These are phyloP conservation scores for Dorcus hopei DNA, from an alignment of 2,888 invertebrate species.

Conservation along the genomic window DNA sequence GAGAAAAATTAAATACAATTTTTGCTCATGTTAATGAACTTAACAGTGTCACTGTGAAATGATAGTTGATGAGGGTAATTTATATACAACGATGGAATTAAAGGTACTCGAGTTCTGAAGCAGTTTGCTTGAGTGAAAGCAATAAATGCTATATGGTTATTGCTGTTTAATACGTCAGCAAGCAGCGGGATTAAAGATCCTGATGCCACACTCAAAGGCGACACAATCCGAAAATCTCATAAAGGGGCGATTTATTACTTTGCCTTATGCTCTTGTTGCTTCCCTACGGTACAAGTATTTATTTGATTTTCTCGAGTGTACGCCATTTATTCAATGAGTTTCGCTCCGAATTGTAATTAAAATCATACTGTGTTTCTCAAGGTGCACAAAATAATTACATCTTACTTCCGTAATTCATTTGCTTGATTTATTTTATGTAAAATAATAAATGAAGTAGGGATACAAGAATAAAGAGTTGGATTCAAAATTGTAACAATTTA, in stretches of 20 bases:
- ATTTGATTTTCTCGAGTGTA: conserved; percentile 3
- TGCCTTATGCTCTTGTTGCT: conserved; percentile 12
- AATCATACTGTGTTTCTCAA: background rate
- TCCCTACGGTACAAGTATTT: conserved; percentile 4
- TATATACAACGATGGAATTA: conserved; percentile 1
- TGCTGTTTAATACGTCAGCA: conserved; percentile 34
- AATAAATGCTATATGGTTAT: conserved; percentile 34
- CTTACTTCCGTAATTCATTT: no score
- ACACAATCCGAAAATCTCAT: conserved; percentile 38
- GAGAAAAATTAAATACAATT: no score
- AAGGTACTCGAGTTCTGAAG: conserved; percentile 2
- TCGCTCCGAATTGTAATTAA: background rate
- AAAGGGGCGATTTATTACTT: conserved; percentile 26
- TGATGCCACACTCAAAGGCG: conserved; percentile 31
- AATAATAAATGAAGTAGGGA: no score
- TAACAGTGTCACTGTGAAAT: no score
- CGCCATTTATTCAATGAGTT: background rate
- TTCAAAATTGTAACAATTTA: no score
- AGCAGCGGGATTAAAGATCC: conserved; percentile 33
- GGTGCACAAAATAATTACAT: no score
- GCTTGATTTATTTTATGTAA: no score
- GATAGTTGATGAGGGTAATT: no score
- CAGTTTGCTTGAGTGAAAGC: conserved; percentile 22
- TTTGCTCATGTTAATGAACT: no score
- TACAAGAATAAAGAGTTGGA: no score